Conservation (phyloP, 37 sponge, comb jelly and placozoan species). For the Mnemiopsis leidyi region DNA sequence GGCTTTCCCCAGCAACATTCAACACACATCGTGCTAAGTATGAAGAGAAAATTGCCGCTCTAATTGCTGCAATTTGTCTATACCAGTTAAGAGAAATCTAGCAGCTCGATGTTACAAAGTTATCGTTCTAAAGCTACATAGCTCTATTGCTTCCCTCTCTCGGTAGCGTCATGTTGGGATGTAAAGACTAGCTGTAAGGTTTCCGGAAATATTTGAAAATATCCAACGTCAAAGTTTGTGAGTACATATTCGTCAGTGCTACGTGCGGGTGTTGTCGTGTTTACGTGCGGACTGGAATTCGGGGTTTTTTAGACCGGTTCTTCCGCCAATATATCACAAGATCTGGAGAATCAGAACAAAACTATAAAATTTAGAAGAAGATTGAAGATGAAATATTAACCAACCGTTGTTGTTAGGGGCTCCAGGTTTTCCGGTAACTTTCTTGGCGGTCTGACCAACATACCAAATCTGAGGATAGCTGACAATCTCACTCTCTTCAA, state of each 20-base stretch:
- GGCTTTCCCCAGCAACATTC: no score
- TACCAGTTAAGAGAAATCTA: neutral
- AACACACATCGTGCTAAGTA: neutral
- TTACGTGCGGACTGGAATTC: neutral
- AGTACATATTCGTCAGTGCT: neutral
- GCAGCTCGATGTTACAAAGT: neutral
- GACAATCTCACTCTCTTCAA: constrained; percentile 80
- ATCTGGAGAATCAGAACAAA: no score
- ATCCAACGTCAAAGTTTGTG: neutral
- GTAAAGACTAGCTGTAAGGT: neutral
- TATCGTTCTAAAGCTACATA: no score
- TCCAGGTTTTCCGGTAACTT: constrained; percentile 75
- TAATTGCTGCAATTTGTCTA: neutral
- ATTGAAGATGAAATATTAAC: neutral
- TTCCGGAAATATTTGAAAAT: neutral
- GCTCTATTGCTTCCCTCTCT: no score
- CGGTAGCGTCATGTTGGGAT: neutral
- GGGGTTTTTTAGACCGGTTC: no score
- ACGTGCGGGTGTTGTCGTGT: neutral
- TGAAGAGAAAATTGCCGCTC: neutral
- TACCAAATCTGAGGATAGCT: constrained; percentile 90
- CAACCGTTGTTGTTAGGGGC: constrained; percentile 80
- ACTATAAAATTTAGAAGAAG: no score
- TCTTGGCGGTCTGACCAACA: constrained; percentile 82
- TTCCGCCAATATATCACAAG: no score